These are phyloP conservation scores for Coenobita brevimanus DNA, from an alignment of 1,140 invertebrate genomes.

Conservation along the genomic window DNA sequence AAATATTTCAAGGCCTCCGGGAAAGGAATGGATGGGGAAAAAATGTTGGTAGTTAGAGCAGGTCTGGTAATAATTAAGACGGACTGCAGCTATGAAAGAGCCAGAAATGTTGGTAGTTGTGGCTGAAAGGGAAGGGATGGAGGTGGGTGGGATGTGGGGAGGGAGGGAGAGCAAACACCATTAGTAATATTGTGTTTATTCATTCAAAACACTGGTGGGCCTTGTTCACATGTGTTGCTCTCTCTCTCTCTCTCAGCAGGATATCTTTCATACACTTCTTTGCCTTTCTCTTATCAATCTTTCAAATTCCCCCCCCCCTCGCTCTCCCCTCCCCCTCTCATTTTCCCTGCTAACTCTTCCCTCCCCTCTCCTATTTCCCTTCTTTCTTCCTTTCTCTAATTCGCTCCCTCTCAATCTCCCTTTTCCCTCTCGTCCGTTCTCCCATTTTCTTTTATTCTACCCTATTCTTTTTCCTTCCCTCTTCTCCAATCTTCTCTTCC, in stretches of 20 bases:
- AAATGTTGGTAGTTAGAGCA: too few relatives aligned
- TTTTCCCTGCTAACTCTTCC: too few relatives aligned
- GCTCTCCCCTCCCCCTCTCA: not conserved
- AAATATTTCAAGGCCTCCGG: too few relatives aligned
- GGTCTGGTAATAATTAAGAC: too few relatives aligned
- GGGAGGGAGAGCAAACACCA: conserved; percentile 58
- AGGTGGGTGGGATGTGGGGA: not conserved
- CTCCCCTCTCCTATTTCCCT: not conserved
- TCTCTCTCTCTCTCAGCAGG: not conserved
- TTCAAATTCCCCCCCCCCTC: too few relatives aligned
- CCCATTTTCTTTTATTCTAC: not conserved
- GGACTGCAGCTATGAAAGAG: not conserved
- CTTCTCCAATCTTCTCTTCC: not conserved
- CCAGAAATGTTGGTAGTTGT: not conserved
- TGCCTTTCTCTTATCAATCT: not conserved
- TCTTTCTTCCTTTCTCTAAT: not conserved
- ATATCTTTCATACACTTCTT: not conserved
- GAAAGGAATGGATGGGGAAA: too few relatives aligned
- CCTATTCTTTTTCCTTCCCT: not conserved
- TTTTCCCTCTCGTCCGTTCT: not conserved
- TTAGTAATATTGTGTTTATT: conserved; percentile 69
- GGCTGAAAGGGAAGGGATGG: not conserved
- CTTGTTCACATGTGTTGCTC: conserved; percentile 59
- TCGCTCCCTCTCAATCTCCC: not conserved
- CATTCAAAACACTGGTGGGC: conserved; percentile 51